Conservation (phyloP, 2,797 vertebrate species). For the Pterois miles region DNA sequence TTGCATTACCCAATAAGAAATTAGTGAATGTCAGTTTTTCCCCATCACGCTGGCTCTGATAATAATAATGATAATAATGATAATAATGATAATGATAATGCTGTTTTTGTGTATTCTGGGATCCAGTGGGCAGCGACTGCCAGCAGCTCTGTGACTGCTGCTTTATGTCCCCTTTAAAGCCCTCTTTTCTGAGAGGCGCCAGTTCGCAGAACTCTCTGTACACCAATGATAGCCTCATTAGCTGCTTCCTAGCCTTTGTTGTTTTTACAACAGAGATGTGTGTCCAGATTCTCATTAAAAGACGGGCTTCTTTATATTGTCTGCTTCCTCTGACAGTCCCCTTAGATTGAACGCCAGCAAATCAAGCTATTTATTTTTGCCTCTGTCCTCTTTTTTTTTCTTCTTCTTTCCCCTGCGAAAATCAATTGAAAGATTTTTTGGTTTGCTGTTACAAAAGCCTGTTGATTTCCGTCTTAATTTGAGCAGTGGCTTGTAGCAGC, state of each 20-base stretch:
- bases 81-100: conserved; percentile 16
- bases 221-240: conserved; percentile 84
- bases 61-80: conserved; percentile 8
- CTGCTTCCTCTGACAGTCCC: conserved; percentile 74
- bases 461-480: conserved; percentile 67
- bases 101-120: conserved; percentile 55
- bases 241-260: conserved; percentile 82
- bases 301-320: conserved; percentile 78
- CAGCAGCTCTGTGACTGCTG: conserved; percentile 73
- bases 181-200: conserved; percentile 75
- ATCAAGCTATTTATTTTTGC: conserved; percentile 75
- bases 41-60: conserved; percentile 28
- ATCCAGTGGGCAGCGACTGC: conserved; percentile 59
- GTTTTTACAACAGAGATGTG: conserved; percentile 83
- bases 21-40: background rate
- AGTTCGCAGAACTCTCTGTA: conserved; percentile 75
- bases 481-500: conserved; percentile 27
- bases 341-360: conserved; percentile 80
- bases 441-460: conserved; percentile 60
- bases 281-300: conserved; percentile 84
- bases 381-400: conserved; percentile 57
- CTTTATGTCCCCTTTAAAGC: conserved; percentile 81
- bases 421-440: conserved; percentile 79
- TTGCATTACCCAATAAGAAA: background rate
- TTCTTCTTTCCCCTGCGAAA: conserved; percentile 58